phyloP scores from a whole-genome alignment of 2,797 vertebrate genomes.

The Paedocypris micromegethes region DNA sequence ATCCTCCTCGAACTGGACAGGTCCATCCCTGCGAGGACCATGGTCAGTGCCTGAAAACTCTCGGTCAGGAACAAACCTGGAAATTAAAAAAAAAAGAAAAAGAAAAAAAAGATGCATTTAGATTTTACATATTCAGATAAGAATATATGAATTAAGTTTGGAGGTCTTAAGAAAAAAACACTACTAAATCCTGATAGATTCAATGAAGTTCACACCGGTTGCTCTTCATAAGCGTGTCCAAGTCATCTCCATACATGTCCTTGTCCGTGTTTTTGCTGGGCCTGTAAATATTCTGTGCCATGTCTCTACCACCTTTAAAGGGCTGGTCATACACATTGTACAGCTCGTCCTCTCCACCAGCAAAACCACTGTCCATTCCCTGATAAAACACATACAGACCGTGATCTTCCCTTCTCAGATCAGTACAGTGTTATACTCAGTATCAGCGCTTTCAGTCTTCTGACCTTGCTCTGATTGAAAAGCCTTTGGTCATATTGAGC shows the following conservation, averaged over 20 bases:
- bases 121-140: no score
- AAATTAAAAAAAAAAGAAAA: no score
- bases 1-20: slow-evolving; percentile 97
- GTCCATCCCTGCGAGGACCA: slow-evolving; percentile 83
- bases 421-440: background rate
- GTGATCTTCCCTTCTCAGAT: background rate
- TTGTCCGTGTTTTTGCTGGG: slow-evolving; percentile 89
- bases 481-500: slow-evolving; percentile 93
- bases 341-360: slow-evolving; percentile 89
- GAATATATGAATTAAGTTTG: no score
- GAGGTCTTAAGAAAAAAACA: no score
- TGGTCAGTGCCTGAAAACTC: slow-evolving; percentile 91
- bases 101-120: no score
- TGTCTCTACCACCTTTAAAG: slow-evolving; percentile 84
- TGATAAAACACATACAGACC: slow-evolving; percentile 49
- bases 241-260: slow-evolving; percentile 84
- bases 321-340: slow-evolving; percentile 95
- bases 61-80: slow-evolving; percentile 84
- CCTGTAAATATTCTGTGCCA: slow-evolving; percentile 94
- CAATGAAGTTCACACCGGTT: slow-evolving; percentile 70
- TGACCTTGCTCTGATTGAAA: slow-evolving; percentile 92
- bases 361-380: slow-evolving; percentile 97
- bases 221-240: slow-evolving; percentile 84
- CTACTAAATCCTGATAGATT: no score
- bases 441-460: background rate